Percentiles rank a stretch among this genome's conserved stretches.
Conservation (phyloP, 2,113 vertebrate species). For the Tetrax tetrax region DNA sequence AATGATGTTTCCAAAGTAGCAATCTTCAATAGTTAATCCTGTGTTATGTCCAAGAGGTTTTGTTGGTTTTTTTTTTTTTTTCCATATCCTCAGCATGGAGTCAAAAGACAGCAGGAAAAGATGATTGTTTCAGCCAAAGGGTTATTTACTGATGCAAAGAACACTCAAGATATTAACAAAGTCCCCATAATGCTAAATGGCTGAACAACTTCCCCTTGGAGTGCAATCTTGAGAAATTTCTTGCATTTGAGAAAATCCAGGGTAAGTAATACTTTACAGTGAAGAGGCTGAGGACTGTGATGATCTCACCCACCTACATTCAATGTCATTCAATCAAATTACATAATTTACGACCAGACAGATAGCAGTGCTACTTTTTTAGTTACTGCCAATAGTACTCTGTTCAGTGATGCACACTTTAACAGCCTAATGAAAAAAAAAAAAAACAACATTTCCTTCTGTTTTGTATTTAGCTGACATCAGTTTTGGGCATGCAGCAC, state of each 20-base stretch:
- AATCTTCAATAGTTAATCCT: not conserved
- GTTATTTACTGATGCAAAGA: not conserved
- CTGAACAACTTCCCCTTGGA: not conserved
- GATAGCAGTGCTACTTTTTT: not conserved
- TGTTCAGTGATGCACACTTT: rapidly evolving
- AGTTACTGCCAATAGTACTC: rapidly evolving
- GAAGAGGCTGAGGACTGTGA: not conserved
- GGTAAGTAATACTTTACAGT: no score
- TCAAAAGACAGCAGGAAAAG: not conserved
- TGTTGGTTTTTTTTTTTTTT: not conserved
- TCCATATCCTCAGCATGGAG: not conserved
- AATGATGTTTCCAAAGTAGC: not conserved
- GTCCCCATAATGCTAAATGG: no score
- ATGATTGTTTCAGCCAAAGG: rapidly evolving
- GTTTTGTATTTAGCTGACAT: not conserved
- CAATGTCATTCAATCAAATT: not conserved
- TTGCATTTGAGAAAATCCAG: not conserved
- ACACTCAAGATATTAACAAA: not conserved
- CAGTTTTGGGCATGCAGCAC: not conserved
- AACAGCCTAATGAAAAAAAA: rapidly evolving
- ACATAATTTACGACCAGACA: not conserved
- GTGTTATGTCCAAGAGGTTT: not conserved
- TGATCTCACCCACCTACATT: not conserved
- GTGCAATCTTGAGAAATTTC: not conserved
- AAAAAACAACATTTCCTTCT: not conserved